These are phyloP conservation scores for Sminthurinus aureus DNA, from an alignment of 2,888 invertebrate species.

Conservation along the genomic window DNA sequence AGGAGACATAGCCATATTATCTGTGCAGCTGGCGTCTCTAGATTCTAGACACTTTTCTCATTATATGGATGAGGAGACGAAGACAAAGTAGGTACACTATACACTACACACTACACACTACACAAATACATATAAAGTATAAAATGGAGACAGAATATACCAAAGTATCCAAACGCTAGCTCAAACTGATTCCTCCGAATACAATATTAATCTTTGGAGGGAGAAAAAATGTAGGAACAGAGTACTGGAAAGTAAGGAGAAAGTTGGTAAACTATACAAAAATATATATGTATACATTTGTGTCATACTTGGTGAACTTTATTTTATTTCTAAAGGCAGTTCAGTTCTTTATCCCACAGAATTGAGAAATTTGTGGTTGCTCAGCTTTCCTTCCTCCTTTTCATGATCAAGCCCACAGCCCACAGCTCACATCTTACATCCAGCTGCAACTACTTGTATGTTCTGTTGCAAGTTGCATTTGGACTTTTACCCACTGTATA, in stretches of 20 bases:
- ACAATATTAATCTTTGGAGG: slow-evolving; percentile 43
- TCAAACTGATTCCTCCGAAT: slow-evolving; percentile 31
- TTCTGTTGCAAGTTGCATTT: not conserved
- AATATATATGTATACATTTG: slow-evolving; percentile 34
- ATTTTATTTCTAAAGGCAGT: slow-evolving; percentile 36
- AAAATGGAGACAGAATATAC: not conserved
- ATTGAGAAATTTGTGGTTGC: slow-evolving; percentile 24
- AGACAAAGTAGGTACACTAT: not conserved
- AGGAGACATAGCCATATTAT: not conserved
- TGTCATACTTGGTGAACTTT: slow-evolving; percentile 45
- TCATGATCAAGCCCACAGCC: too few species aligned
- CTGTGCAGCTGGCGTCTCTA: slow-evolving; percentile 30
- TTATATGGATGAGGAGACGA: slow-evolving; percentile 27
- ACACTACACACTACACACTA: not conserved
- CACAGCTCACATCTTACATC: not conserved
- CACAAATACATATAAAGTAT: not conserved
- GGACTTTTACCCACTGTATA: too few species aligned
- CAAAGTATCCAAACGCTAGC: slow-evolving; percentile 11
- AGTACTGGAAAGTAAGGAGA: not conserved
- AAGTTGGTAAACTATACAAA: slow-evolving; percentile 26
- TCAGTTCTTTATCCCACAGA: slow-evolving; percentile 34
- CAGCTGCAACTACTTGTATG: not conserved
- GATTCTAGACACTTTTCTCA: slow-evolving; percentile 29
- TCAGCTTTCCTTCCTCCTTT: not conserved
- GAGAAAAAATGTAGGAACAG: not conserved